phyloP scores from a whole-genome alignment of 2,113 vertebrate species.

The Trinectes maculatus region DNA sequence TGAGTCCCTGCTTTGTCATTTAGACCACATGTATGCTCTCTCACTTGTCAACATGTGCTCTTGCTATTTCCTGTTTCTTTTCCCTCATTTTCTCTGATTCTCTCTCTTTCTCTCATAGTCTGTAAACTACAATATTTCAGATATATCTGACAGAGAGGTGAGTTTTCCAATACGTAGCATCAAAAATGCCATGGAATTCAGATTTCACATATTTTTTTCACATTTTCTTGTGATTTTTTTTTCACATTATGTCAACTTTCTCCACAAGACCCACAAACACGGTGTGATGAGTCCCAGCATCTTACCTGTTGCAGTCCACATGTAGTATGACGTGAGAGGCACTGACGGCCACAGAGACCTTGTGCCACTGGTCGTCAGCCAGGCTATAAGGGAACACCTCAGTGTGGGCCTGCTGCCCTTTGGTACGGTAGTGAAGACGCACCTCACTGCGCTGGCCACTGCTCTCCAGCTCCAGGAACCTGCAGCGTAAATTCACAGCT shows the following conservation, averaged over 20 bases:
- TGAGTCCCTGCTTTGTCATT: background rate
- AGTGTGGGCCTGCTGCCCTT: constrained; percentile 88
- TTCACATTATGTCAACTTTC: too few species aligned
- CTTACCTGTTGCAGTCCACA: constrained; percentile 96
- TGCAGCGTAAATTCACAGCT: constrained; percentile 55
- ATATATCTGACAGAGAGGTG: too few species aligned
- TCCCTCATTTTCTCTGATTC: background rate
- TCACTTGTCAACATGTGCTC: background rate
- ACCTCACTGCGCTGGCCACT: constrained; percentile 96
- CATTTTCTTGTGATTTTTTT: too few species aligned
- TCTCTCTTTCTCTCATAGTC: background rate
- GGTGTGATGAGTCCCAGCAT: background rate
- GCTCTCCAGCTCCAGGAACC: constrained; percentile 96
- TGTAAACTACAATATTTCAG: too few species aligned
- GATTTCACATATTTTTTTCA: too few species aligned
- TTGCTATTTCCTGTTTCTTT: too few species aligned
- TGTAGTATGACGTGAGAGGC: constrained; percentile 94
- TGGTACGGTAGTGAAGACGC: constrained; percentile 92
- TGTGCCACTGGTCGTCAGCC: constrained; percentile 97
- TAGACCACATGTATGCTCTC: background rate
- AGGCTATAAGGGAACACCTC: constrained; percentile 97
- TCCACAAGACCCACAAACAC: background rate
- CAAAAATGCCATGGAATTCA: too few species aligned
- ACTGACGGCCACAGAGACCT: constrained; percentile 92
- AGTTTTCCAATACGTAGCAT: too few species aligned